Conservation (phyloP, 2,113 vertebrate genomes). For the Syrmaticus mikado region DNA sequence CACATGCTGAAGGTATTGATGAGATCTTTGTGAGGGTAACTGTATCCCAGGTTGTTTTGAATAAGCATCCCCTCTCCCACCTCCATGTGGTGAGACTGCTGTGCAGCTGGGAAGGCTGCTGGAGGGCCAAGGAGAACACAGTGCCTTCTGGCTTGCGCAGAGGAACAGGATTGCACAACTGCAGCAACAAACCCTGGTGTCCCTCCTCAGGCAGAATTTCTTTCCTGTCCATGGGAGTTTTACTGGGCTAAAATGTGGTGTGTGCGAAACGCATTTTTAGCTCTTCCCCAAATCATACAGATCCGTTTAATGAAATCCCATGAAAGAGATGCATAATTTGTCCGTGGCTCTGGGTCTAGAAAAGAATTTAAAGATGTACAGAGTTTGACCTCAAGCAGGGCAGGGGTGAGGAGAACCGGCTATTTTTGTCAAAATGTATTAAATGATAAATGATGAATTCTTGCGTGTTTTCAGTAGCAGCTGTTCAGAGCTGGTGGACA, state of each 20-base stretch:
- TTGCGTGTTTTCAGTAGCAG: slow-evolving; percentile 28
- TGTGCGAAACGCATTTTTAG: neutral
- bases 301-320: slow-evolving; percentile 1
- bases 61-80: neutral
- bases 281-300: slow-evolving; percentile 13
- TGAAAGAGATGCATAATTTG: slow-evolving; percentile 10
- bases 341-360: neutral
- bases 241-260: neutral
- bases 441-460: slow-evolving; percentile 15
- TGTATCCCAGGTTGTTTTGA: neutral
- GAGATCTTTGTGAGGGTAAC: neutral
- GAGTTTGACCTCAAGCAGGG: neutral
- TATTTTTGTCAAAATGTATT: slow-evolving; percentile 17
- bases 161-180: neutral
- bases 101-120: neutral
- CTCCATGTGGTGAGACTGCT: neutral
- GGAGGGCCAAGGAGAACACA: neutral
- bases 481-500: slow-evolving; percentile 36
- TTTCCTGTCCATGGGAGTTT: neutral
- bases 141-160: neutral
- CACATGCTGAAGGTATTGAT: neutral
- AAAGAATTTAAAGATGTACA: slow-evolving; percentile 12
- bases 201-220: neutral
- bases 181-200: neutral
- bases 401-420: neutral